Evolutionary conservation across 2,888 invertebrate genomes (phyloP), one percentile per base, ranked within the genome.

Genomic region (Aphidius colemani): DNA sequence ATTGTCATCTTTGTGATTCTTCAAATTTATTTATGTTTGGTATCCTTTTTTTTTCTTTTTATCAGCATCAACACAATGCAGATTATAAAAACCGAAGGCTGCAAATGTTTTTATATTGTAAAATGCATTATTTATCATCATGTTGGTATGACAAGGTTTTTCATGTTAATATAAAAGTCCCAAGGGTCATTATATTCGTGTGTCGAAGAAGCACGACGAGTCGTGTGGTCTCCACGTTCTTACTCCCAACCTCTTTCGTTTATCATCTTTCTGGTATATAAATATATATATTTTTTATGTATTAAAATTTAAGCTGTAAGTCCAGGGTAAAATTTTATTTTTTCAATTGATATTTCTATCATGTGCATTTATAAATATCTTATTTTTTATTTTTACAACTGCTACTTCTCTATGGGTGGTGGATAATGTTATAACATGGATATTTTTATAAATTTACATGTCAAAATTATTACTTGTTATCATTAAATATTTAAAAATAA

Each of bases 101-200:
- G n/a, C n/a, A n/a, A n/a, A n/a, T n/a, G n/a, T n/a, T n/a, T n/a
- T n/a, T n/a, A n/a, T n/a, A n/a, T n/a, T 70, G 65, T 69, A 70
- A 70, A 72, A 76, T 76, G 75, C 75, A 76, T 76, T 76, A 76
- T 76, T 76, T 76, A 76, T 76, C 73, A 72, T 70, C 71, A 66
- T 73, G 74, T 30, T 30, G 3, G 30, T 75, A 75, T 76, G 74
- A 76, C 75, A 73, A 72, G 76, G 72, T 74, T 76, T 76, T 74
- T 75, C 74, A 75, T 76, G 75, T 75, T 75, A 76, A 76, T 75
- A 70, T 68, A 65, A n/a, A n/a, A 57, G 67, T 59, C 72, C 70
- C 64, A 59, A 67, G 60, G 71, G 71, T 73, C 76, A 72, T 75
- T 75, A 74, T 72, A 69, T 67, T 66, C 69, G 60, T 69, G 66